Conservation (phyloP, 2,888 invertebrate species). For the Linnaemya vulpina region DNA sequence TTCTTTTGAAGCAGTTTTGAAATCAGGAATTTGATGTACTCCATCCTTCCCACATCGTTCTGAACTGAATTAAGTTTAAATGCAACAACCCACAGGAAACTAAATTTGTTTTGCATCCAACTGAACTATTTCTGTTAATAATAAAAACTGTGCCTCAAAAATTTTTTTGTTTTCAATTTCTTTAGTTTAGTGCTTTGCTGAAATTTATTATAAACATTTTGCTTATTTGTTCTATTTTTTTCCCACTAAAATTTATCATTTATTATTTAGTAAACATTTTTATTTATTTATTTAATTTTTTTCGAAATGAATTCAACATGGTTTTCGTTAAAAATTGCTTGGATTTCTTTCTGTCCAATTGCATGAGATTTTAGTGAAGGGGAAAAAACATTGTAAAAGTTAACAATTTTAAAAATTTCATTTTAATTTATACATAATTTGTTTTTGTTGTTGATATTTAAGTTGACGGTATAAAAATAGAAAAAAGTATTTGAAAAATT, state of each 20-base stretch:
- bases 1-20: too few species aligned
- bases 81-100: constrained; percentile 11
- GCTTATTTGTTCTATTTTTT: not conserved
- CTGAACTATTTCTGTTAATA: not conserved
- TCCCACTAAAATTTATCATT: not conserved
- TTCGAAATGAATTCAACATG: constrained; percentile 18
- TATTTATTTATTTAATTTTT: not conserved
- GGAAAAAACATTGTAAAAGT: not conserved
- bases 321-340: constrained; percentile 6
- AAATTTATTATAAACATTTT: constrained; percentile 20
- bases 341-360: not conserved
- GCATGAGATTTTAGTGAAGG: not conserved
- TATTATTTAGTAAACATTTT: not conserved
- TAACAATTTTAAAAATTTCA: constrained; percentile 10
- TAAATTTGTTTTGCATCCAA: constrained; percentile 1
- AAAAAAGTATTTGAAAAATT: constrained; percentile 78
- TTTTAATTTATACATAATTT: constrained; percentile 45
- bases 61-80: not conserved
- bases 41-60: too few species aligned
- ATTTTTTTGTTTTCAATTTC: not conserved
- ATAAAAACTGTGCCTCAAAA: constrained; percentile 32
- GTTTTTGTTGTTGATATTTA: constrained; percentile 47
- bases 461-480: constrained; percentile 81
- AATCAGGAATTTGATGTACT: too few species aligned
- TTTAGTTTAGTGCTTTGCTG: constrained; percentile 25